Evolutionary conservation across 1,140 invertebrate species (phyloP).

Genomic region (Nasonia longicornis): DNA sequence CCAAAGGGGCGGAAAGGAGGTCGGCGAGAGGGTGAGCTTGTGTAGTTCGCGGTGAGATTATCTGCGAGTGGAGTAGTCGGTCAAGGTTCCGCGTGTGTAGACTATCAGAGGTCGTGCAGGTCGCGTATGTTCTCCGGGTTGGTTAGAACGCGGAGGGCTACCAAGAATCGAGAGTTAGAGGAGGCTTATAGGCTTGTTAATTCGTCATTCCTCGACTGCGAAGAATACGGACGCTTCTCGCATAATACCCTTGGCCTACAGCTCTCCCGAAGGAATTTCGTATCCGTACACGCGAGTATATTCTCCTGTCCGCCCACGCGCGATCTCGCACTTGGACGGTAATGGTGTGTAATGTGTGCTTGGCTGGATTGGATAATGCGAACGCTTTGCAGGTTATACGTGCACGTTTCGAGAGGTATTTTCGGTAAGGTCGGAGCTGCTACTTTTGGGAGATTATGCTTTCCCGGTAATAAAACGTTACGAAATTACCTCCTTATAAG

Average conservation of each 20-base stretch:
- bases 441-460: background rate
- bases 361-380: background rate
- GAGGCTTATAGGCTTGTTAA: background rate
- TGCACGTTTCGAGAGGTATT: background rate
- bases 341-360: too few relatives aligned
- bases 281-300: constrained; percentile 12
- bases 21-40: background rate
- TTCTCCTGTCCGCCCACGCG: constrained; percentile 30
- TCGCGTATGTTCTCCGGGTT: background rate
- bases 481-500: constrained; percentile 17
- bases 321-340: too few relatives aligned
- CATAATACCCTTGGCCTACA: constrained; percentile 27
- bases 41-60: background rate
- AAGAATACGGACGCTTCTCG: constrained; percentile 6
- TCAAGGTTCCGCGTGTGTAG: background rate
- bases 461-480: constrained; percentile 11
- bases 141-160: background rate
- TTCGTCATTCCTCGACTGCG: too few relatives aligned
- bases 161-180: background rate
- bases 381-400: background rate
- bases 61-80: constrained; percentile 12
- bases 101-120: too few relatives aligned
- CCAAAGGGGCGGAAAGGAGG: background rate
- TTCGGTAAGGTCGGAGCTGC: background rate
- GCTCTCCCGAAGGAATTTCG: constrained; percentile 22